Base-by-base conservation (phyloP, 1,140 invertebrate genomes). In the Aphidius ervi region DNA sequence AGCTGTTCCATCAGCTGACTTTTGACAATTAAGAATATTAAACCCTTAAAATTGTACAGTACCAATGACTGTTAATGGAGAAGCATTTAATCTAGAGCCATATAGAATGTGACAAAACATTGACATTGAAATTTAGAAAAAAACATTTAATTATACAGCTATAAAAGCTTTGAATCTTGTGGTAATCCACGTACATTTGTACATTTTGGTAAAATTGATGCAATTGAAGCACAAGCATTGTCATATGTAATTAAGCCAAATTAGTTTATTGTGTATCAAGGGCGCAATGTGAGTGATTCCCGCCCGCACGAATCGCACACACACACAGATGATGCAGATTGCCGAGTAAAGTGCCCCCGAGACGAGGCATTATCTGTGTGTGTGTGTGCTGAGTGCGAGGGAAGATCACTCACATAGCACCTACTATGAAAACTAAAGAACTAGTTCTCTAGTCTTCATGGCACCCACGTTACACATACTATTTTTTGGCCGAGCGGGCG, bases 21-120 rank as follows among this genome's bases (percentile, higher is more conserved):
- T 84, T 31, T 80, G 82, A 0, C 89, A 92, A 73, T 58, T 93
- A 42, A 81, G 88, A 58, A 77, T 93, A 58, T 89, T 87, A 65
- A 94, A 94, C 70, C 76, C 82, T 2, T 73, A 85, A 9, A 65
- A 77, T 56, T 85, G 83, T 50, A 9, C 23, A 0, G 71, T 80
- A 47, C 16, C n/a, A 1, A 58, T 81, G 45, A 20, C 53, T 0
- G 61, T 69, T 8, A 54, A 63, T 46, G 59, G 66, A 54, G 1
- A 59, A 1, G 40, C 8, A 0, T 69, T 76, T 10, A n/a, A 37
- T 0, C 47, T 84, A 5, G 45, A 71, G 4, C 9, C 65, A 0
- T 9, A 76, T 8, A 62, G 58, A 6, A 72, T 74, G 59, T 81
- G 70, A 63, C 63, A 66, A 10, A 64, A 81, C 20, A 74, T 73